phyloP scores from a whole-genome alignment of 2,888 invertebrate species.

The Brachyopa scutellaris region DNA sequence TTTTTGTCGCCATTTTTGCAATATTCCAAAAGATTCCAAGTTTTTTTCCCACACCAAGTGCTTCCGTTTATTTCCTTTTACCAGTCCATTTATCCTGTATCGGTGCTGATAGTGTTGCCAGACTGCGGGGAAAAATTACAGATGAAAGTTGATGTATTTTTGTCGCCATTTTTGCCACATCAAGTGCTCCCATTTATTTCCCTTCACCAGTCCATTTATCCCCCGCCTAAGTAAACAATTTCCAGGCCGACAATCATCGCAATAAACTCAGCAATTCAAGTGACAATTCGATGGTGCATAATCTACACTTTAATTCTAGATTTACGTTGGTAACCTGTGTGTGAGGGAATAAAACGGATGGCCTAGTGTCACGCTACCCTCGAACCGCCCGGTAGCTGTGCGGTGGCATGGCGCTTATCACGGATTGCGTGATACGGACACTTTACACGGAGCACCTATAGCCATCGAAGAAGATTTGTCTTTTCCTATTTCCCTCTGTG shows the following conservation, averaged over 20 bases:
- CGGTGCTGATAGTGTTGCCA: too few relatives aligned
- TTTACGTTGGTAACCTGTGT: conserved; percentile 53
- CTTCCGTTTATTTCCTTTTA: too few relatives aligned
- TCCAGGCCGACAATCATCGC: conserved; percentile 50
- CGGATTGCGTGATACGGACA: conserved; percentile 67
- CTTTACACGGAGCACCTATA: conserved; percentile 59
- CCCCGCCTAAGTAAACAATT: conserved; percentile 32
- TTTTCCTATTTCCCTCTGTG: conserved; percentile 20
- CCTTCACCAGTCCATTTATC: background rate
- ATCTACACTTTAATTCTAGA: conserved; percentile 67
- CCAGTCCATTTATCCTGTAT: too few relatives aligned
- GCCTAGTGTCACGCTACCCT: conserved; percentile 65
- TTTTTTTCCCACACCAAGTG: too few relatives aligned
- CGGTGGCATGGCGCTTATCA: conserved; percentile 47
- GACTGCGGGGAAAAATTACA: too few relatives aligned
- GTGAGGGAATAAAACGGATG: conserved; percentile 59
- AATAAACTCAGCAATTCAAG: conserved; percentile 67
- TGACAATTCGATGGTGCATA: conserved; percentile 71
- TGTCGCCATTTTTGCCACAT: background rate
- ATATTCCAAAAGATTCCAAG: too few relatives aligned
- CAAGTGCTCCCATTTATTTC: background rate
- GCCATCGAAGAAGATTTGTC: conserved; percentile 68
- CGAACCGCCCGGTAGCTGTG: background rate
- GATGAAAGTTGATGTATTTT: too few relatives aligned
- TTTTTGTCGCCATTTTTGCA: background rate